These are phyloP conservation scores for Pheosia gnoma DNA, from an alignment of 2,888 invertebrate genomes.

Conservation along the genomic window DNA sequence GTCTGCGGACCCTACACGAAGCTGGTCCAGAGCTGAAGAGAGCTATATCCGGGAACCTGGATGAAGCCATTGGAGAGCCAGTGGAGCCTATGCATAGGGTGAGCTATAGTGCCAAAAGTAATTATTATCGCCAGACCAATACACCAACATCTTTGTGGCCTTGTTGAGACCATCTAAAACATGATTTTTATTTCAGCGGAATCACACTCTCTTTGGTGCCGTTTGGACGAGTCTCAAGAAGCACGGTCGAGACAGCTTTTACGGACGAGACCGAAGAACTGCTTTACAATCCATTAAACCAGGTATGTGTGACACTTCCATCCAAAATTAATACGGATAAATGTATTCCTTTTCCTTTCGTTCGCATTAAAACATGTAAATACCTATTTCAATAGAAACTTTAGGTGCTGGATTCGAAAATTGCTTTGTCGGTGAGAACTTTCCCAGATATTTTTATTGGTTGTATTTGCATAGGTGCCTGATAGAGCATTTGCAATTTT, in stretches of 20 bases:
- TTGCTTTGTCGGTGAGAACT: no score
- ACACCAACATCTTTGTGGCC: no score
- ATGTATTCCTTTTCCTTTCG: no score
- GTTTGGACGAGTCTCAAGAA: conserved; percentile 97
- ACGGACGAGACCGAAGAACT: conserved; percentile 46
- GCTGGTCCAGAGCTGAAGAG: conserved; percentile 98
- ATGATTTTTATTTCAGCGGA: conserved; percentile 86
- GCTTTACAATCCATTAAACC: conserved; percentile 15
- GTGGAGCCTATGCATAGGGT: conserved; percentile 99
- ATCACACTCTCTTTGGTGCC: conserved; percentile 97
- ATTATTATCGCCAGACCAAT: no score
- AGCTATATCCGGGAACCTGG: conserved; percentile 98
- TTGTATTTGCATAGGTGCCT: no score
- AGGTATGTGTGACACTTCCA: background rate
- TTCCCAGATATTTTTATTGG: no score
- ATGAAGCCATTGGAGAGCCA: conserved; percentile 94
- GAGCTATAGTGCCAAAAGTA: conserved; percentile 44
- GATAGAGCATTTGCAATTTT: no score
- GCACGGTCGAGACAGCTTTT: conserved; percentile 82
- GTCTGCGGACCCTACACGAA: conserved; percentile 97
- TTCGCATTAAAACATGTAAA: no score
- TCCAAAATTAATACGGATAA: no score
- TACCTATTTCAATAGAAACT: no score
- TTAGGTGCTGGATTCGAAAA: no score
- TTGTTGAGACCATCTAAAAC: no score